Conservation (phyloP, 2,797 vertebrate species). For the Sternotherus odoratus region DNA sequence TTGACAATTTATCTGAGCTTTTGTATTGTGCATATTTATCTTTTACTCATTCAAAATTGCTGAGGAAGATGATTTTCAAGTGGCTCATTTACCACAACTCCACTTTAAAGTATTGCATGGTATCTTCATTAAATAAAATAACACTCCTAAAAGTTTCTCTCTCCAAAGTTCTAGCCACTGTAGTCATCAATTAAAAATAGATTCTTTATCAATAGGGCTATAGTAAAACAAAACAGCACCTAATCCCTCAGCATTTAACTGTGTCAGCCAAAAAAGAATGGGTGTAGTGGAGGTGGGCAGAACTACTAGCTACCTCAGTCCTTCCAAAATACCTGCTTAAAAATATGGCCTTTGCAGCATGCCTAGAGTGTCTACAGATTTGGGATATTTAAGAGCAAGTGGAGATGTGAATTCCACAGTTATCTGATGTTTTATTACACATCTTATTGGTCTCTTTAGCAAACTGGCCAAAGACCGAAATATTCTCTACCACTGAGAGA, state of each 20-base stretch:
- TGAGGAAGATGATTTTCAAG: neutral
- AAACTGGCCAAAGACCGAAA: neutral
- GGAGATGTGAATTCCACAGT: neutral
- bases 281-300: neutral
- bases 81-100: neutral
- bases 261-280: fast-evolving
- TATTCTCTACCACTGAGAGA: neutral
- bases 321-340: neutral
- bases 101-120: neutral
- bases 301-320: neutral
- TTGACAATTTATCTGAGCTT: neutral
- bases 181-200: neutral
- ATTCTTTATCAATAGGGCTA: neutral
- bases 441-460: neutral
- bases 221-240: neutral
- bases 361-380: neutral
- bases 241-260: neutral
- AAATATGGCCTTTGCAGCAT: neutral
- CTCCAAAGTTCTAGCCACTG: neutral
- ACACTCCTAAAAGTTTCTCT: neutral
- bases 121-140: conserved; percentile 3
- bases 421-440: neutral
- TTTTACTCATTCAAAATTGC: neutral
- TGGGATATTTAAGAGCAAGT: neutral
- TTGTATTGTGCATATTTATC: neutral